Base-by-base conservation (phyloP, 2,888 invertebrate species). In the Sphaerophoria rueppellii region DNA sequence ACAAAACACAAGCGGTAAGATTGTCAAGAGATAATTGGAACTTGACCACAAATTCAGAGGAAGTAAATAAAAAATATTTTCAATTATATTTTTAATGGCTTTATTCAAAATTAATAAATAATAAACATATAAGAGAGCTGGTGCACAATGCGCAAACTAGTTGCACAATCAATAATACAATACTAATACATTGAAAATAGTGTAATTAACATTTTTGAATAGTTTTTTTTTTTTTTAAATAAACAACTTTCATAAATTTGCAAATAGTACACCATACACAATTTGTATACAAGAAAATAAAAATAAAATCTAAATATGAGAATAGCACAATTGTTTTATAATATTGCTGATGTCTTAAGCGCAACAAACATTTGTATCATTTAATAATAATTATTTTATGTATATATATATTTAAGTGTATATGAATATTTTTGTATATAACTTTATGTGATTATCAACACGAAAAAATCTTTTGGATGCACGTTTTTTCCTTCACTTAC, bases 31-130 rank as follows among this genome's bases (percentile, higher is more conserved):
- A 24, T 24, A 24, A 24, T 24, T 24, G 24, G 24, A 24, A 24
- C 24, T 24, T 24, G 24, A 24, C 24, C 24, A 24, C 24, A 24
- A 24, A 24, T 24, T 24, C 24, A 24, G 24, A 24, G 24, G 24
- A 24, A 24, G 9, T 9, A 43, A 43, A 7, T 11, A 43, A 43
- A 54, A 57, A 65, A 43, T 0, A 0, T 12, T 37, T 60, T 46
- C 0, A 5, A 58, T 71, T 71, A 74, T 83, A 65, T 72, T 72
- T 76, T 60, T n/a, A 61, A 65, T 63, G 32, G 61, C 73, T 85
- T 85, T 73, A 85, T 85, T 85, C 65, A 77, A 85, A 72, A 81
- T 70, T 85, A 85, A 85, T 81, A 85, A 85, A 85, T 85, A 85
- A 85, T 81, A 81, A 85, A 85, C 9, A 40, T 40, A 40, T 81